Conservation (phyloP, 1,140 invertebrate genomes). For the Scaptomyza pallida region DNA sequence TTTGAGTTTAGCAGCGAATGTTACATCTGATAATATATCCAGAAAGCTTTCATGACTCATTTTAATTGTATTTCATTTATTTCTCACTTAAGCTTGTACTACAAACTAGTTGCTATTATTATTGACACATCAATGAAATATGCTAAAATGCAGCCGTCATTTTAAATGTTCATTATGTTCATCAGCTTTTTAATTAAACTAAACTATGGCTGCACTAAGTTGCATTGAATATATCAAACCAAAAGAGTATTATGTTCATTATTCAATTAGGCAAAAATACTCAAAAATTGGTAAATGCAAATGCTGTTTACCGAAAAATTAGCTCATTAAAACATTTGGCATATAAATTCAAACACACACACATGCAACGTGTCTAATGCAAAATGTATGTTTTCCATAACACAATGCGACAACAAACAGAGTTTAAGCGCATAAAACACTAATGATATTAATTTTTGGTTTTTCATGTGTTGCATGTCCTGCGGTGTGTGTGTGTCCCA, state of each 20-base stretch:
- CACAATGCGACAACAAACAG: constrained; percentile 9
- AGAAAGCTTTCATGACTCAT: no score
- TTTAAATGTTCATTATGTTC: background rate
- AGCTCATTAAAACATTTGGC: constrained; percentile 49
- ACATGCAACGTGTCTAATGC: constrained; percentile 26
- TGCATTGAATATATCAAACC: constrained; percentile 10
- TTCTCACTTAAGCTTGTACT: no score
- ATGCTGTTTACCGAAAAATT: constrained; percentile 29
- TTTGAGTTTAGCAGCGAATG: background rate
- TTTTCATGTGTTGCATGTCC: constrained; percentile 23
- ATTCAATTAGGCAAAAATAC: constrained; percentile 49
- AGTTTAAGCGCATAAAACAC: constrained; percentile 20
- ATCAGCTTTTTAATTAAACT: background rate
- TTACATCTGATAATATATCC: no score
- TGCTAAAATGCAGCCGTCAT: background rate
- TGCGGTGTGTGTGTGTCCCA: constrained; percentile 31
- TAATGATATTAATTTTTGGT: constrained; percentile 25
- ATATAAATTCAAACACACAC: constrained; percentile 5
- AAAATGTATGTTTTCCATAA: constrained; percentile 3
- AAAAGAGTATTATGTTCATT: constrained; percentile 12
- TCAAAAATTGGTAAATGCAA: constrained; percentile 16
- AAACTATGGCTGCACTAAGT: background rate
- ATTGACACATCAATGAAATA: background rate
- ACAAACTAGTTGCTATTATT: background rate
- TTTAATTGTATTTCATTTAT: no score